These are phyloP conservation scores for Dicranocentrus wangi DNA, from an alignment of 2,888 invertebrate genomes.

Conservation along the genomic window DNA sequence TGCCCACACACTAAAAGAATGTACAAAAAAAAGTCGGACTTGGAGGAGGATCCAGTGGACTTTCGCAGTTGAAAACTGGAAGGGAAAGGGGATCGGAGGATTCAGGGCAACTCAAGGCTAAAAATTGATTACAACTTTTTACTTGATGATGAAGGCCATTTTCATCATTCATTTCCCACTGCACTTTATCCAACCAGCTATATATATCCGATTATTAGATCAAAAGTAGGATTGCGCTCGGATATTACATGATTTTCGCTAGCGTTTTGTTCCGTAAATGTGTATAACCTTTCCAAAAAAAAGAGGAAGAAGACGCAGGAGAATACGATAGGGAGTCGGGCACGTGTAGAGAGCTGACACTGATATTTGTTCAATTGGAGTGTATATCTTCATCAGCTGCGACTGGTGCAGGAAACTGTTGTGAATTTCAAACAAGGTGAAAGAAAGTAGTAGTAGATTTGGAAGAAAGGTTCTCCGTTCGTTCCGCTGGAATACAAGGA, in stretches of 20 bases:
- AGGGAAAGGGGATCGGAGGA: no score
- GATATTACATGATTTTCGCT: no score
- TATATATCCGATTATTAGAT: not conserved
- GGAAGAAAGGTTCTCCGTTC: no score
- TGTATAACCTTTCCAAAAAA: not conserved
- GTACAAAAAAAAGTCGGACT: no score
- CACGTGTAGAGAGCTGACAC: not conserved
- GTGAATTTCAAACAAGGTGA: slow-evolving; percentile 7
- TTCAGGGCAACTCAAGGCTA: no score
- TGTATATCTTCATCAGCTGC: slow-evolving; percentile 31
- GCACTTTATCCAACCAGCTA: not conserved
- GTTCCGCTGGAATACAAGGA: no score
- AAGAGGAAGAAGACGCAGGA: not conserved
- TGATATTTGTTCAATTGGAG: not conserved
- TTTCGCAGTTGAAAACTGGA: no score
- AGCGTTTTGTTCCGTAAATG: no score
- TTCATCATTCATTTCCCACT: not conserved
- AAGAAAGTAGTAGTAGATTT: not conserved
- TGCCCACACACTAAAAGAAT: no score
- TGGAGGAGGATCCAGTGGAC: no score
- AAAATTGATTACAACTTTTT: slow-evolving; percentile 3
- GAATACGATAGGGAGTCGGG: not conserved
- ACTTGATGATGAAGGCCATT: slow-evolving; percentile 6
- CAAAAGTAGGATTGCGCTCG: no score
- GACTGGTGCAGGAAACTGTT: not conserved